A percentile compares a stretch with the other conserved stretches of the same genome.
Evolutionary conservation across 2,888 invertebrate species (phyloP).

Genomic region (Elmis aenea): DNA sequence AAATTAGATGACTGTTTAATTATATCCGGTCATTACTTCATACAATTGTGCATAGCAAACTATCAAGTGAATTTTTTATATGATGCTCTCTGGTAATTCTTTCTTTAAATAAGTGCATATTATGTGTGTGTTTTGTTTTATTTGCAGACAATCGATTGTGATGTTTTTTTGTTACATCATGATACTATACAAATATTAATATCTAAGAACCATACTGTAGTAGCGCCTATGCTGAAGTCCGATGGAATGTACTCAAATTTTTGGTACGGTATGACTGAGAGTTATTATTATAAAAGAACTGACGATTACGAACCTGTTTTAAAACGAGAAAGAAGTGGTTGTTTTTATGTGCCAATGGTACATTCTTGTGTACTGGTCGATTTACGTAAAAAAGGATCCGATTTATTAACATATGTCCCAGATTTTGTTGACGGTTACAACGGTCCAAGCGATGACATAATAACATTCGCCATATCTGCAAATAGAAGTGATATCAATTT

Average conservation of each 20-base stretch:
- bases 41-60: too few species aligned
- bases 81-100: too few species aligned
- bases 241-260: slow-evolving; percentile 91
- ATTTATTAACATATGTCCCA: slow-evolving; percentile 69
- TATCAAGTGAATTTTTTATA: too few species aligned
- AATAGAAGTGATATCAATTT: slow-evolving; percentile 60
- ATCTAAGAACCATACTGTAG: slow-evolving; percentile 57
- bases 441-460: slow-evolving; percentile 81
- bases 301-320: slow-evolving; percentile 80
- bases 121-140: too few species aligned
- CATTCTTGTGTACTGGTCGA: slow-evolving; percentile 83
- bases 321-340: slow-evolving; percentile 61
- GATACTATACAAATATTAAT: slow-evolving; percentile 61
- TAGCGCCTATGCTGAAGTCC: slow-evolving; percentile 82
- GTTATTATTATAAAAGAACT: slow-evolving; percentile 79
- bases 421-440: slow-evolving; percentile 57
- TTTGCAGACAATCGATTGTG: slow-evolving; percentile 76
- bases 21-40: too few species aligned
- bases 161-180: slow-evolving; percentile 71
- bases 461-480: slow-evolving; percentile 83
- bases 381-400: slow-evolving; percentile 55
- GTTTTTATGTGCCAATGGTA: slow-evolving; percentile 85
- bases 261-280: slow-evolving; percentile 88
- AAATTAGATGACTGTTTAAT: too few species aligned
- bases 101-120: too few species aligned